A percentile compares a stretch with the other conserved stretches of the same genome.
Evolutionary conservation across 2,888 invertebrate genomes (phyloP).

Genomic region (Lobophora halterata): DNA sequence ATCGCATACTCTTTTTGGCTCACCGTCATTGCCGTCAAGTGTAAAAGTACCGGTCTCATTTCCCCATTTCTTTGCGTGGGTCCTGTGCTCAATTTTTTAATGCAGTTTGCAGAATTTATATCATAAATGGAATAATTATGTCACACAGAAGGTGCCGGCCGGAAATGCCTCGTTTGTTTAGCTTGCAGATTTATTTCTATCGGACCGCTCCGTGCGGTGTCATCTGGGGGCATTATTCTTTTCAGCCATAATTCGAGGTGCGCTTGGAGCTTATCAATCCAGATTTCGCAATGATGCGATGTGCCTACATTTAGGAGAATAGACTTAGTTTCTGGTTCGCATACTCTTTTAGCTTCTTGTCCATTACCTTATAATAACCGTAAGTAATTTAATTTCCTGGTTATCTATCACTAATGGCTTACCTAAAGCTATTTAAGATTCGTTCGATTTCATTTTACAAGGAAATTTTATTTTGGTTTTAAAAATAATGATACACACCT

Average conservation of each 20-base stretch:
- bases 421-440: constrained; percentile 10
- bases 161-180: constrained; percentile 76
- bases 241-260: constrained; percentile 45
- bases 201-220: constrained; percentile 60
- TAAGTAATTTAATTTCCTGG: too few species aligned
- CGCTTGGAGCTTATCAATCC: constrained; percentile 63
- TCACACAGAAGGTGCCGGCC: constrained; percentile 62
- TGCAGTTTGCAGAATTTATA: too few species aligned
- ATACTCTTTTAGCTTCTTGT: too few species aligned
- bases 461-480: constrained; percentile 33
- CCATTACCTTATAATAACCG: too few species aligned
- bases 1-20: too few species aligned
- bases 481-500: constrained; percentile 49
- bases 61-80: too few species aligned
- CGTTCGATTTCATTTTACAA: constrained; percentile 24
- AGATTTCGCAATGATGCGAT: constrained; percentile 60
- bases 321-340: too few species aligned
- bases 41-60: constrained; percentile 39
- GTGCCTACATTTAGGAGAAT: too few species aligned
- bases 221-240: constrained; percentile 72
- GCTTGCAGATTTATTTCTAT: constrained; percentile 75
- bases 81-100: constrained; percentile 27
- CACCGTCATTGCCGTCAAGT: constrained; percentile 50
- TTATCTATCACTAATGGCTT: too few species aligned
- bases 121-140: constrained; percentile 52